Percentiles rank a stretch among this genome's conserved stretches.
phyloP scores from a whole-genome alignment of 2,797 vertebrate species.

The Morus bassanus region DNA sequence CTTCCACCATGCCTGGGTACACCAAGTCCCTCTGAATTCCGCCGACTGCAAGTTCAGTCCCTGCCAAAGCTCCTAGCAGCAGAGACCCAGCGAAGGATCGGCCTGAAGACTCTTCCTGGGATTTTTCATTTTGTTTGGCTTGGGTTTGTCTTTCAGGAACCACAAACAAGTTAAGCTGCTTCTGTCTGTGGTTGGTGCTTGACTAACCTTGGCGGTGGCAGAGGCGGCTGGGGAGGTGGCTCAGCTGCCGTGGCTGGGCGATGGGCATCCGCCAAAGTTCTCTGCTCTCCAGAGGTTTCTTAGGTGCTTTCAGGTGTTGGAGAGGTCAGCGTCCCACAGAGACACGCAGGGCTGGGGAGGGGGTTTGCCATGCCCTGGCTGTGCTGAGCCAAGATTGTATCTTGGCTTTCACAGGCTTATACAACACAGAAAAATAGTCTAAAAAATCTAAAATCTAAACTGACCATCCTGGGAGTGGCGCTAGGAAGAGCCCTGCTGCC shows the following conservation, averaged over 20 bases:
- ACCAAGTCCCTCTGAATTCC: not conserved
- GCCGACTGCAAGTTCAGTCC: not conserved
- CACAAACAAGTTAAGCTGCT: constrained; percentile 24
- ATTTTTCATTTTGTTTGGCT: not conserved
- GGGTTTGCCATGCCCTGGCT: not conserved
- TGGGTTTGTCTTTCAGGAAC: not conserved
- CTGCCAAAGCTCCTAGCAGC: not conserved
- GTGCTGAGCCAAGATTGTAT: not conserved
- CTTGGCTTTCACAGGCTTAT: not conserved
- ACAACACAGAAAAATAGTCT: not conserved
- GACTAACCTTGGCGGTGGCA: not conserved
- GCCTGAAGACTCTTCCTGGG: not conserved
- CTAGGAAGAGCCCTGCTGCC: not conserved
- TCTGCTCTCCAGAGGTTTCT: not conserved
- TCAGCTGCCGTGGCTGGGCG: accelerated
- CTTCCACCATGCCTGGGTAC: accelerated
- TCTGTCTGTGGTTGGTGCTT: not conserved
- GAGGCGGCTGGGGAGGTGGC: not conserved
- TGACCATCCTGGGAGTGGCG: accelerated
- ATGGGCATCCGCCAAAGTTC: not conserved
- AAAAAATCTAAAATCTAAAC: not conserved
- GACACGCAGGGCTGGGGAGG: not conserved
- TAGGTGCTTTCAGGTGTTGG: not conserved
- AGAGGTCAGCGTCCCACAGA: not conserved
- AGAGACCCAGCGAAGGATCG: not conserved